phyloP scores from a whole-genome alignment of 2,888 invertebrate species.

The Petrolisthes manimaculis region DNA sequence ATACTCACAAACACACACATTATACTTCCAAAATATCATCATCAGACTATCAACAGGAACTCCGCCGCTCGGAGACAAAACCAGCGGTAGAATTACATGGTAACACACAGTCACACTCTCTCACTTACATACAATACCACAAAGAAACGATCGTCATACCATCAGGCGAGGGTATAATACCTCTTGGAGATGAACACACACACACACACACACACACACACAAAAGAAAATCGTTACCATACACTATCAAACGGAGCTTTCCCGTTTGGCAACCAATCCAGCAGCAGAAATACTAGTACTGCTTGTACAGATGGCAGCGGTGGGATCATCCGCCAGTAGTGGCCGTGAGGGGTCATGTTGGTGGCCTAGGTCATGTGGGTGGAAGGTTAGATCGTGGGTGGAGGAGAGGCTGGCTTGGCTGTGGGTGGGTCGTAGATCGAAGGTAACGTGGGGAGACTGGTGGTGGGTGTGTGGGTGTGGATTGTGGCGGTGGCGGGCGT shows the following conservation, averaged over 20 bases:
- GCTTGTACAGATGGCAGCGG: background rate
- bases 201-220: too few relatives aligned
- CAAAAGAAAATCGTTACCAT: too few relatives aligned
- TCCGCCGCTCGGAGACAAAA: too few relatives aligned
- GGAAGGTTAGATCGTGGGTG: constrained; percentile 31
- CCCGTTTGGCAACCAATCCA: constrained; percentile 35
- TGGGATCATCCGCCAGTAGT: constrained; percentile 20
- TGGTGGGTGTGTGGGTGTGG: background rate
- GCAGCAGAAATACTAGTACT: background rate
- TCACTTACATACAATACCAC: too few relatives aligned
- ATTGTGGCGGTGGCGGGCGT: constrained; percentile 31
- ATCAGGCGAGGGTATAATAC: too few relatives aligned
- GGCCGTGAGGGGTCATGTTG: constrained; percentile 38
- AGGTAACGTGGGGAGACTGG: constrained; percentile 36
- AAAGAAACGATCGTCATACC: too few relatives aligned
- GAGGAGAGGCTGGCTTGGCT: constrained; percentile 49
- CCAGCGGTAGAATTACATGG: too few relatives aligned
- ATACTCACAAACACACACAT: too few relatives aligned
- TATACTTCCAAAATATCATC: too few relatives aligned
- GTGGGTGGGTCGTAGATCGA: constrained; percentile 45
- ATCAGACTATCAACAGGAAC: too few relatives aligned
- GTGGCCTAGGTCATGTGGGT: background rate
- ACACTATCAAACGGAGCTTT: constrained; percentile 43
- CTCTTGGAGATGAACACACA: too few relatives aligned
- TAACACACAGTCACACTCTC: too few relatives aligned